These are phyloP conservation scores for Tyria jacobaeae DNA, from an alignment of 2,888 invertebrate species.

Conservation along the genomic window DNA sequence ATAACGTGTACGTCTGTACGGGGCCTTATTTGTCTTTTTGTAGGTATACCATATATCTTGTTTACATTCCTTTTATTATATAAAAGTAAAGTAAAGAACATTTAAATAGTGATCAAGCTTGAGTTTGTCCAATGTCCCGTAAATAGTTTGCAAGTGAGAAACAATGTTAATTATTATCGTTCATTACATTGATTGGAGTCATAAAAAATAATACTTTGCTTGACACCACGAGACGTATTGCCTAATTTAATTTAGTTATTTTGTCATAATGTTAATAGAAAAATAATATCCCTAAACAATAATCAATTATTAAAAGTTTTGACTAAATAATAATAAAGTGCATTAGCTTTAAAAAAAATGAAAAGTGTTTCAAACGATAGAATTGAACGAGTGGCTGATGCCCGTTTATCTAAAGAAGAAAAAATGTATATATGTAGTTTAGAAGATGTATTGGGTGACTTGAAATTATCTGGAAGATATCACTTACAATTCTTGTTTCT, in stretches of 20 bases:
- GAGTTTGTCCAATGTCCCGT: neutral
- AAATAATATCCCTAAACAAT: neutral
- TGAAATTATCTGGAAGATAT: slow-evolving; percentile 43
- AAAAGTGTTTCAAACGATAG: neutral
- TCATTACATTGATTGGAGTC: neutral
- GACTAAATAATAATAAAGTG: neutral
- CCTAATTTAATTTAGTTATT: no score
- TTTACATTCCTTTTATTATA: no score
- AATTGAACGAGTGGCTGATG: neutral
- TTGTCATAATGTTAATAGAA: neutral
- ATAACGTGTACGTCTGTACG: no score
- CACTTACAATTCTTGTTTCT: slow-evolving; percentile 38
- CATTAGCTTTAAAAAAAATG: neutral
- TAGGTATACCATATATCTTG: no score
- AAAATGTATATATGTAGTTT: no score
- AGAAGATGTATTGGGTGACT: slow-evolving; percentile 38
- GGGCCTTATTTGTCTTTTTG: no score
- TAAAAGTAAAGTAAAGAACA: no score
- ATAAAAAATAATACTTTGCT: neutral
- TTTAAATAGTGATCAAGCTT: no score
- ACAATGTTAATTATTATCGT: neutral
- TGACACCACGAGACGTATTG: neutral
- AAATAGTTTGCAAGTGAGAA: neutral
- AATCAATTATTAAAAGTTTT: neutral
- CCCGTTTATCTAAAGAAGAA: slow-evolving; percentile 2